Evolutionary conservation across 2,888 invertebrate genomes (phyloP), one percentile per base, ranked within the genome.

Genomic region (Epinotia brunnichana): DNA sequence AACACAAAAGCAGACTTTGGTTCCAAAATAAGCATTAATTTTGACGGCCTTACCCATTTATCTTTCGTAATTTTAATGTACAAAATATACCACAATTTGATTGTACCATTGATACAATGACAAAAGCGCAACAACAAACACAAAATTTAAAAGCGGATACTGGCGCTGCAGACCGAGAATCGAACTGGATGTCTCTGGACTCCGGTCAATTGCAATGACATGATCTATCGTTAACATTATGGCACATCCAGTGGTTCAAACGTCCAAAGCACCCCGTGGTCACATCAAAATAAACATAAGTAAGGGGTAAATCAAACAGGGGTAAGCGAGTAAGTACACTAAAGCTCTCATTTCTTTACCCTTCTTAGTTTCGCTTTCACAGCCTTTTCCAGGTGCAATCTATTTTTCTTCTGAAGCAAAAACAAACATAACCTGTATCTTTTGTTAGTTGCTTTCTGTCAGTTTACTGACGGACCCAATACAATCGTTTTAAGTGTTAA

Each of bases 351-450:
- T 78, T 87, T 57, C 77, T 79, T 93, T 93, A 93, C 93, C 93
- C 92, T 89, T 91, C 85, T 92, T 82, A 92, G 90, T 90, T 89
- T 92, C 88, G 88, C 89, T 89, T 91, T 92, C 87, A 86, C 89
- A 81, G 92, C 91, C 86, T 90, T 91, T 89, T 92, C 92, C 92
- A 91, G 92, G 76, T 92, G 91, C 90, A 92, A 91, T 92, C 92
- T 93, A 92, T 92, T 93, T 92, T 93, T 93, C 83, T 93, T 93
- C 93, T 93, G 93, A 90, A 92, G 92, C 91, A 92, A 92, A 91
- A 92, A 92, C 87, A 91, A 90, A 89, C 83, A 87, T 82, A 80
- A 87, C 81, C 78, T 85, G 83, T 84, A 85, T 77, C 81, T 57
- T 69, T 73, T 83, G 78, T 72, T 79, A 80, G 82, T 84, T 82